A percentile compares a stretch with the other conserved stretches of the same genome.
Conservation (phyloP, 2,888 invertebrate species). For the Drosophila anceps region DNA sequence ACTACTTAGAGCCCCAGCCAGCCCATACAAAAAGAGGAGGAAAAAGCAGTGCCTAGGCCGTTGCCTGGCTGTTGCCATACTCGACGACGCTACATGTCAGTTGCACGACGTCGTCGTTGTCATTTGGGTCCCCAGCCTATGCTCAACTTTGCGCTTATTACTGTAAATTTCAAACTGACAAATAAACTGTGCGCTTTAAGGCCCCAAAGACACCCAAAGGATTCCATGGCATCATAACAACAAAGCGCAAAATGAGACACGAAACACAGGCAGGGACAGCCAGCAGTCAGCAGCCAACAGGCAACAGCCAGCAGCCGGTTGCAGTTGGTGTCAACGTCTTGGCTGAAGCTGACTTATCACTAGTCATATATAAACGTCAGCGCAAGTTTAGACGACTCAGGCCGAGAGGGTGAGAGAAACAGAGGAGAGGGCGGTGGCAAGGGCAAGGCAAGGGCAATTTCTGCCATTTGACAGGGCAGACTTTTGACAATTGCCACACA, state of each 20-base stretch:
- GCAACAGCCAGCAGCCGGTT: constrained; percentile 30
- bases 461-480: constrained; percentile 49
- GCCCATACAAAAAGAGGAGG: not conserved
- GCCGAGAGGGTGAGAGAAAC: too few relatives aligned
- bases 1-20: constrained; percentile 71
- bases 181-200: constrained; percentile 76
- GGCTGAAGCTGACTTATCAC: constrained; percentile 75
- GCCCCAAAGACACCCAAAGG: constrained; percentile 69
- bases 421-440: not conserved
- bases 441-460: constrained; percentile 21
- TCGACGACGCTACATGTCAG: constrained; percentile 43
- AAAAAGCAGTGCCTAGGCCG: not conserved
- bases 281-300: not conserved
- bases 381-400: constrained; percentile 13
- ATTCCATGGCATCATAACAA: constrained; percentile 66
- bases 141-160: constrained; percentile 71
- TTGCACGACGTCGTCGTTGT: constrained; percentile 33
- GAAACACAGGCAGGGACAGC: constrained; percentile 22
- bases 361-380: constrained; percentile 78
- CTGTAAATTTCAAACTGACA: constrained; percentile 75
- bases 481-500: constrained; percentile 83
- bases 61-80: constrained; percentile 7
- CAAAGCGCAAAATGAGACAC: constrained; percentile 58
- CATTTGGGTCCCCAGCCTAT: constrained; percentile 68
- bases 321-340: constrained; percentile 64